phyloP scores from a whole-genome alignment of 2,888 invertebrate species.

The Norana najaformis region DNA sequence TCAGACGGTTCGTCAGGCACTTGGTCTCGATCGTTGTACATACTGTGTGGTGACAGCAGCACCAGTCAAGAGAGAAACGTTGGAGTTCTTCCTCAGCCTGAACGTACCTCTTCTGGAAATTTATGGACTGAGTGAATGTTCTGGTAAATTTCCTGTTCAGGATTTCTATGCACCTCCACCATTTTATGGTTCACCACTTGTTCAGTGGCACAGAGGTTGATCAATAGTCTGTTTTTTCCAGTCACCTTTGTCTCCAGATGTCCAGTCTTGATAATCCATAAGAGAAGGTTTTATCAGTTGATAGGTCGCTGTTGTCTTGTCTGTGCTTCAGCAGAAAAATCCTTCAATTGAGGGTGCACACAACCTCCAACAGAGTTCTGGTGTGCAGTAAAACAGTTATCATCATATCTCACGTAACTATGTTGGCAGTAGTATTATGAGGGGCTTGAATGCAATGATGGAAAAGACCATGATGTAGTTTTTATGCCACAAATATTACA shows the following conservation, averaged over 20 bases:
- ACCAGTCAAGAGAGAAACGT: slow-evolving; percentile 79
- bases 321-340: too few species aligned
- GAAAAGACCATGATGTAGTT: background rate
- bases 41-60: slow-evolving; percentile 80
- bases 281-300: too few species aligned
- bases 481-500: background rate
- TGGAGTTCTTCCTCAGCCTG: slow-evolving; percentile 83
- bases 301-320: too few species aligned
- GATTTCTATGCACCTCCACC: background rate
- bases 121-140: slow-evolving; percentile 70
- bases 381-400: background rate
- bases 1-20: slow-evolving; percentile 74
- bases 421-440: background rate
- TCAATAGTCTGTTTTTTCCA: background rate
- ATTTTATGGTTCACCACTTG: background rate
- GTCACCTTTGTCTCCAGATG: background rate
- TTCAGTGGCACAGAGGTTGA: background rate
- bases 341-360: too few species aligned
- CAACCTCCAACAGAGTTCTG: too few species aligned
- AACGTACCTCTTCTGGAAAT: slow-evolving; percentile 81
- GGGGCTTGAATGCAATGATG: background rate
- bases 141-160: slow-evolving; percentile 48
- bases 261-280: background rate
- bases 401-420: background rate
- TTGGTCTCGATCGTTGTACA: slow-evolving; percentile 75